phyloP scores from a whole-genome alignment of 2,888 invertebrate genomes.

The Caenorhabditis imperialis region DNA sequence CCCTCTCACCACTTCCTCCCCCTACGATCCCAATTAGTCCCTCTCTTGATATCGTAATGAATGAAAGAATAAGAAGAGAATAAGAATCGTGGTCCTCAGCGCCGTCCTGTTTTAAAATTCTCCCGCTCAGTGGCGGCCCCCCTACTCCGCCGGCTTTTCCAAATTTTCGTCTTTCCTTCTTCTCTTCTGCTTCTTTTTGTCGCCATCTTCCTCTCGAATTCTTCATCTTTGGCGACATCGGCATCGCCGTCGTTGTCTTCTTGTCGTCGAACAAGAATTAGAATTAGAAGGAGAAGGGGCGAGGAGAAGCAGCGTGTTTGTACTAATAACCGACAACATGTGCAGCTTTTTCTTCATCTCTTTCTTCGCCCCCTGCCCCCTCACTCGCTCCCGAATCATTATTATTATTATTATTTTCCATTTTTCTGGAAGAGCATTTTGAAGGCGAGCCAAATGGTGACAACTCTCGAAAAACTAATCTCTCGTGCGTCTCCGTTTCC shows the following conservation, averaged over 20 bases:
- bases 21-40: too few species aligned
- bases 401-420: too few species aligned
- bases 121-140: slow-evolving; percentile 27
- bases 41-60: slow-evolving; percentile 27
- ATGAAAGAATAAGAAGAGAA: slow-evolving; percentile 20
- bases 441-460: too few species aligned
- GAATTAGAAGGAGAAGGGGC: slow-evolving; percentile 1
- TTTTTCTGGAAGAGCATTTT: neutral
- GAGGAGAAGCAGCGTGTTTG: slow-evolving; percentile 9
- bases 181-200: slow-evolving; percentile 21
- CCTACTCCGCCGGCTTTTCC: slow-evolving; percentile 41
- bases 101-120: slow-evolving; percentile 49
- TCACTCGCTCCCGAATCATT: too few species aligned
- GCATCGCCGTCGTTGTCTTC: too few species aligned
- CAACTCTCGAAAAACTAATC: too few species aligned
- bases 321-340: slow-evolving; percentile 15
- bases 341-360: neutral
- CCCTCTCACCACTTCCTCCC: too few species aligned
- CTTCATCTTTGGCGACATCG: slow-evolving; percentile 41
- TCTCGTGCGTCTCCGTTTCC: too few species aligned
- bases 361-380: too few species aligned
- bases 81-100: slow-evolving; percentile 34
- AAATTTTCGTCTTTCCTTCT: slow-evolving; percentile 43
- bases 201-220: slow-evolving; percentile 41
- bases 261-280: slow-evolving; percentile 12